These are phyloP conservation scores for Hippopotamyrus pictus DNA, from an alignment of 2,797 vertebrate species.

Conservation along the genomic window DNA sequence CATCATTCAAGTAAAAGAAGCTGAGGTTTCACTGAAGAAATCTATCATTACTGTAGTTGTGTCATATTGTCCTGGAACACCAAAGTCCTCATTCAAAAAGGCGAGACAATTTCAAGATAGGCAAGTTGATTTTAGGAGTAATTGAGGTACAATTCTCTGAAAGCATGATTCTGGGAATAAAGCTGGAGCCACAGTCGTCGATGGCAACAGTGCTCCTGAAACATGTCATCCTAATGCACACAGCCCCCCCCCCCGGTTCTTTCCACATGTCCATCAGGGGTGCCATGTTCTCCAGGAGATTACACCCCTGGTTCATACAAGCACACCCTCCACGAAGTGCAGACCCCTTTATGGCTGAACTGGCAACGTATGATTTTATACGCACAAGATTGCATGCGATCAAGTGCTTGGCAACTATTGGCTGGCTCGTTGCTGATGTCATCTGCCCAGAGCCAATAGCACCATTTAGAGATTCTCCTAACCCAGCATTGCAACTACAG, in stretches of 20 bases:
- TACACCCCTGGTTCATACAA: slow-evolving; percentile 55
- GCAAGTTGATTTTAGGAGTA: slow-evolving; percentile 46
- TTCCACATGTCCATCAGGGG: slow-evolving; percentile 53
- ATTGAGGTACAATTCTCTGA: slow-evolving; percentile 39
- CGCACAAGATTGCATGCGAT: slow-evolving; percentile 38
- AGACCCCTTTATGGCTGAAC: slow-evolving; percentile 45
- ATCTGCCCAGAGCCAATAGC: not conserved
- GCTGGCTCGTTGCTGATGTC: slow-evolving; percentile 44
- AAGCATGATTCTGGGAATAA: slow-evolving; percentile 28
- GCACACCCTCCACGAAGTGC: slow-evolving; percentile 54
- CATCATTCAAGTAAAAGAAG: not conserved
- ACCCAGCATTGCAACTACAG: not conserved
- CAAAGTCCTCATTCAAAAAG: slow-evolving; percentile 6
- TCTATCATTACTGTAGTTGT: not conserved
- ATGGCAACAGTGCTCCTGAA: slow-evolving; percentile 39
- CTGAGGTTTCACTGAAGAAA: not conserved
- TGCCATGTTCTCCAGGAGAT: slow-evolving; percentile 56
- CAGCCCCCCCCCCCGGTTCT: slow-evolving; percentile 54
- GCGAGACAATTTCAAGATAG: slow-evolving; percentile 33
- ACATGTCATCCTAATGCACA: slow-evolving; percentile 46
- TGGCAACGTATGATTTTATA: slow-evolving; percentile 36
- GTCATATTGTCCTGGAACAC: not conserved
- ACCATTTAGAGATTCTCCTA: not conserved
- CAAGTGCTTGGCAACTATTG: not conserved
- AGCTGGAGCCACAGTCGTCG: slow-evolving; percentile 21